Base-by-base conservation (phyloP, 2,888 invertebrate species). In the Nymphalis polychloros region DNA sequence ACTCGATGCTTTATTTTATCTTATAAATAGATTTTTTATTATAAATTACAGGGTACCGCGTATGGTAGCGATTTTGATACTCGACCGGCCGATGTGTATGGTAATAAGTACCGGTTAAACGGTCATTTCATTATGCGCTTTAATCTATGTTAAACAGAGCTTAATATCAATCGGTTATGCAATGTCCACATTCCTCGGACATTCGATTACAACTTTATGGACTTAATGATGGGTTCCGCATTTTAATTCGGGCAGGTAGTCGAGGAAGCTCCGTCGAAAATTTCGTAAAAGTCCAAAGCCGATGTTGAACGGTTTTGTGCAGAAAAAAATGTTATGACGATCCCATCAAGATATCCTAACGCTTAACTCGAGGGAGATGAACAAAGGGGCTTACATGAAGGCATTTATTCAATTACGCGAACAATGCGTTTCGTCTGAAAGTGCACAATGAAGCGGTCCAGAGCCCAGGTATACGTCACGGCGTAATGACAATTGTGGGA, bases 1-100 rank as follows among this genome's bases (percentile, higher is more conserved):
- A 85, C 85, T 83, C 84, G 83, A 84, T 88, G 87, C 87, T 86
- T 90, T 87, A 89, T 92, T 90, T 92, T 90, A 87, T 89, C 90
- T 91, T 89, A 90, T 92, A 92, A 92, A 92, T 92, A 92, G 90
- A 91, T 91, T 92, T 92, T 92, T 91, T 91, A 90, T 88, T 85
- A 90, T 86, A 92, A 92, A 92, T 92, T 92, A 92, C 87, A 90
- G 92, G 92, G 89, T 92, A 89, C 90, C 85, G 82, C 86, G 87
- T 89, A 90, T 90, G 90, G 91, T 91, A 91, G 90, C 90, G 90
- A 89, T 90, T 89, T 89, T 80, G 89, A 85, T 84, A 85, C 86
- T 79, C 41, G 81, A 78, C 82, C 75, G 74, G 77, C 78, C 81
- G 76, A 75, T 77, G 77, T 83, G 77, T 80, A 81, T 75, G 73